Evolutionary conservation across 2,113 vertebrate genomes (phyloP), one percentile per base, ranked within the genome.

Genomic region (Etia nguti): DNA sequence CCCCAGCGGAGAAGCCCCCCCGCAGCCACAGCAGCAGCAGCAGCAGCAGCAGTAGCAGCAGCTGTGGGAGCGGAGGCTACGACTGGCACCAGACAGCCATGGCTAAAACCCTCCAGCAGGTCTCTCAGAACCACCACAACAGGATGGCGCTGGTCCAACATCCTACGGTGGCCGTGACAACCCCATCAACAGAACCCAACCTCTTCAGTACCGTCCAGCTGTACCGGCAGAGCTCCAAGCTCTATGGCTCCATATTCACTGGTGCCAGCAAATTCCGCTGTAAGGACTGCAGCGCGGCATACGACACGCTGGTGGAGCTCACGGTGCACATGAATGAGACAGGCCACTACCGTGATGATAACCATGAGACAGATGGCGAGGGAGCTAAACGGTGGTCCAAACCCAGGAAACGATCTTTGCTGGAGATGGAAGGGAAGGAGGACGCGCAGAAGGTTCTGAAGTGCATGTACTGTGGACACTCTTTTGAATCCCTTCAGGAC

Each of bases 261-360:
- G 99, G 99, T 6, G 99, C 99, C 94, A 99, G 98, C 96, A 99
- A 99, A 92, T 99, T 99, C 94, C 98, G 98, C 83, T 99, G 98
- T 95, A 98, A 99, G 94, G 98, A 99, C 96, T 99, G 98, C 95
- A 99, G 99, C 10, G 98, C 97, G 4, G 98, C 99, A 41, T 99
- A 99, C 0, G 99, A 99, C 93, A 99, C 98, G 6, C 95, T 99
- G 79, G 99, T 99, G 56, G 98, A 98, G 94, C 96, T 99, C 85
- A 99, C 99, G 0, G 98, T 99, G 90, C 98, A 99, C 96, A 99
- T 99, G 98, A 99, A 99, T 6, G 98, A 99, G 95, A 99, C 97
- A 0, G 99, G 99, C 80, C 99, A 99, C 92, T 99, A 99, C 94
- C 97, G 98, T 4, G 99, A 99, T 26, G 99, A 99, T 94, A 99